A percentile compares a stretch with the other conserved stretches of the same genome.
Conservation (phyloP, 2,113 vertebrate genomes). For the Penelope pileata region DNA sequence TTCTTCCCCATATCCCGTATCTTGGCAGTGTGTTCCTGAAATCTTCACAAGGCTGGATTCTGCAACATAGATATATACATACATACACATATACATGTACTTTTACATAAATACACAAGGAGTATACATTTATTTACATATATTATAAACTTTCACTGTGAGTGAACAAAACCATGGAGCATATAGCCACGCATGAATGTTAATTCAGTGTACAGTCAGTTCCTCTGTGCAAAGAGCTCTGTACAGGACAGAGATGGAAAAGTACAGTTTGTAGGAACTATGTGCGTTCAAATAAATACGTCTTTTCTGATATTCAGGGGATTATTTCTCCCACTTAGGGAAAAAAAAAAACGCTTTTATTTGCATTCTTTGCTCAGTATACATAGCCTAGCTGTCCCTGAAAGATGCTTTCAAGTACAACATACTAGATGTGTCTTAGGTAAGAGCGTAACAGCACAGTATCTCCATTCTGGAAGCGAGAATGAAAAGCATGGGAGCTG, state of each 20-base stretch:
- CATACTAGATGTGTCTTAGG: background rate
- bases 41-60: background rate
- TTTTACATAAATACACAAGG: background rate
- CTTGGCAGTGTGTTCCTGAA: background rate
- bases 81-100: fast-evolving
- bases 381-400: background rate
- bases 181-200: background rate
- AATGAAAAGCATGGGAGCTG: background rate
- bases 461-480: background rate
- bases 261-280: background rate
- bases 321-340: background rate
- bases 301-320: background rate
- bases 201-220: background rate
- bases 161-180: background rate
- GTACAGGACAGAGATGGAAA: background rate
- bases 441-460: background rate
- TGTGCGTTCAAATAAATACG: background rate
- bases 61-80: background rate
- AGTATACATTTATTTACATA: background rate
- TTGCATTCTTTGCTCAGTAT: background rate
- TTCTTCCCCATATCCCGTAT: background rate
- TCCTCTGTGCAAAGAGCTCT: too few species aligned
- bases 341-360: background rate
- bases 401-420: background rate
- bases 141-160: background rate